Conservation (phyloP, 2,113 vertebrate genomes). For the Cynocephalus volans region DNA sequence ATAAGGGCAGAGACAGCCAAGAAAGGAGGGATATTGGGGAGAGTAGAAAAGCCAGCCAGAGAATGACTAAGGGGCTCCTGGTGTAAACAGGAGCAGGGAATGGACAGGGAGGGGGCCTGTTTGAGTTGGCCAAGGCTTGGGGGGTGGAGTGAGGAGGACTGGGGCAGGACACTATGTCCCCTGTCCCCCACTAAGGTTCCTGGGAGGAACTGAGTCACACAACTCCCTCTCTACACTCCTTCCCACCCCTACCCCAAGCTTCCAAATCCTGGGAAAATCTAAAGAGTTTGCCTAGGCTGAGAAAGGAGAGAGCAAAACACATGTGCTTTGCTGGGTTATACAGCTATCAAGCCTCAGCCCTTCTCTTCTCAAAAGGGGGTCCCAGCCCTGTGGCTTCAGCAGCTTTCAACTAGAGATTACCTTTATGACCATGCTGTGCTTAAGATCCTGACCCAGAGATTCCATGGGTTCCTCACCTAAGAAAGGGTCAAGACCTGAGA, state of each 20-base stretch:
- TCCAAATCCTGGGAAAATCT: constrained; percentile 79
- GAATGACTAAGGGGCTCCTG: constrained; percentile 86
- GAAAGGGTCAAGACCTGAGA: constrained; percentile 35
- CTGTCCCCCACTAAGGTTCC: constrained; percentile 75
- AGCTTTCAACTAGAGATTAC: not conserved
- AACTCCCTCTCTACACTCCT: constrained; percentile 59
- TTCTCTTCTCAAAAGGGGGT: constrained; percentile 22
- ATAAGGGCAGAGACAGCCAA: constrained; percentile 85
- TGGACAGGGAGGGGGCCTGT: constrained; percentile 80
- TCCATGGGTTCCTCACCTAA: not conserved
- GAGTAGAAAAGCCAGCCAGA: constrained; percentile 81
- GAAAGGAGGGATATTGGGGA: constrained; percentile 83
- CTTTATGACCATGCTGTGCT: not conserved
- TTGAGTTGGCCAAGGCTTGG: constrained; percentile 82
- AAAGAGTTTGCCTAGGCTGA: constrained; percentile 53
- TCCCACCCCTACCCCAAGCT: constrained; percentile 34
- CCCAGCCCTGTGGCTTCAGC: not conserved
- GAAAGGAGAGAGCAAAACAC: constrained; percentile 7
- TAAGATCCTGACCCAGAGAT: constrained; percentile 37
- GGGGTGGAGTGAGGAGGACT: constrained; percentile 57
- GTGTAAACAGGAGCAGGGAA: constrained; percentile 83
- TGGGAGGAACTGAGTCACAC: constrained; percentile 84
- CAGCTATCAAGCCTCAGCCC: not conserved
- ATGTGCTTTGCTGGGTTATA: not conserved
- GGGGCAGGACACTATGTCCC: constrained; percentile 80